Percentiles rank a stretch among this genome's conserved stretches.
phyloP scores from a whole-genome alignment of 2,797 vertebrate species.

The Cryptoblepharus egeriae region DNA sequence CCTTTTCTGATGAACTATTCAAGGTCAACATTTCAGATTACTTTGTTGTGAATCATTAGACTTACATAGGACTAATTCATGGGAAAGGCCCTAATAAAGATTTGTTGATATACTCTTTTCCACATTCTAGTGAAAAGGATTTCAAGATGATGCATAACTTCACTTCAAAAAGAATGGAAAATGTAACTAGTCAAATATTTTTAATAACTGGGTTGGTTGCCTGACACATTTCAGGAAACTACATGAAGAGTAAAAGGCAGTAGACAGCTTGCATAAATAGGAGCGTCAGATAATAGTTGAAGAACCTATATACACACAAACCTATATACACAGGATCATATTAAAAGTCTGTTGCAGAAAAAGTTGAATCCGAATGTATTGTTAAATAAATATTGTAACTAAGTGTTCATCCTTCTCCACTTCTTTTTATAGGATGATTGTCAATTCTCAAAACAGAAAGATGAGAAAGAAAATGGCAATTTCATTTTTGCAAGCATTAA shows the following conservation, averaged over 20 bases:
- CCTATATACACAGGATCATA: not conserved
- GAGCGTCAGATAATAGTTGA: not conserved
- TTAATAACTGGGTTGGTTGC: not conserved
- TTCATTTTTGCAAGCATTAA: not conserved
- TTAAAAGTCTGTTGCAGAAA: not conserved
- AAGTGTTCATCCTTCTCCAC: too few species aligned
- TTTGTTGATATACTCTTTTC: slow-evolving; percentile 46
- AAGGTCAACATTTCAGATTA: slow-evolving; percentile 48
- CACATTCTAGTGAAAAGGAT: slow-evolving; percentile 31
- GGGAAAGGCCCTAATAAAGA: slow-evolving; percentile 59
- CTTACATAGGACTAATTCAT: slow-evolving; percentile 53
- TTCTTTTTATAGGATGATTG: not conserved
- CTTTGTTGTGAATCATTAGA: slow-evolving; percentile 55
- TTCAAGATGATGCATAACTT: not conserved
- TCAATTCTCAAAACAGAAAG: not conserved
- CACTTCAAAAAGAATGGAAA: not conserved
- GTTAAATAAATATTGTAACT: not conserved
- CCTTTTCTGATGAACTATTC: slow-evolving; percentile 60
- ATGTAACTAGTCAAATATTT: not conserved
- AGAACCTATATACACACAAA: slow-evolving; percentile 10
- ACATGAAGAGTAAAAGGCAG: not conserved
- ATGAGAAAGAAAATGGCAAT: not conserved
- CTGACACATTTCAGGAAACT: not conserved
- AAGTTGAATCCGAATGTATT: not conserved
- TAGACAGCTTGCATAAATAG: not conserved